phyloP scores from a whole-genome alignment of 2,113 vertebrate genomes.

The Vanacampus margaritifer region DNA sequence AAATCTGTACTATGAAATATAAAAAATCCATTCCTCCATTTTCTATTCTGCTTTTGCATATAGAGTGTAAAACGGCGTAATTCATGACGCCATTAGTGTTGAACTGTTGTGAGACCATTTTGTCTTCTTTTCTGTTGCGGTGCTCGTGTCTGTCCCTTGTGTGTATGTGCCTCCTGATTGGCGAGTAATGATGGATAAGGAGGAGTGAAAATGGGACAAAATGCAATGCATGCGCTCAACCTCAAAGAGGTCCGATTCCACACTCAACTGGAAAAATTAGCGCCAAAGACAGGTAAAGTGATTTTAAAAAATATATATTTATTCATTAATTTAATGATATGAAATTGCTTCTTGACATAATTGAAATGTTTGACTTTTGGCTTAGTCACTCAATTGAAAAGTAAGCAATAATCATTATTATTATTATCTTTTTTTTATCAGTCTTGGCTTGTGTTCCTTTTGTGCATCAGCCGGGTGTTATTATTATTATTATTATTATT shows the following conservation, averaged over 20 bases:
- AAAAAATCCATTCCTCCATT: no score
- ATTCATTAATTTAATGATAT: background rate
- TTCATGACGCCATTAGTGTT: background rate
- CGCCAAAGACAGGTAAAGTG: slow-evolving; percentile 27
- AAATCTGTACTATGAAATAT: no score
- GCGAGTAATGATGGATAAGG: slow-evolving; percentile 20
- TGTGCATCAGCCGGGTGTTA: no score
- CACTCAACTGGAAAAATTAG: slow-evolving; percentile 25
- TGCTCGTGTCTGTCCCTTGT: slow-evolving; percentile 7
- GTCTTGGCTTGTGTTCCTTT: no score
- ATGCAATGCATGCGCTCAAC: slow-evolving; percentile 12
- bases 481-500: no score
- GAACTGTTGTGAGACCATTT: background rate
- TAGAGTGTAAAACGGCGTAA: background rate
- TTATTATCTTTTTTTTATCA: no score
- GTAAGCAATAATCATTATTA: no score
- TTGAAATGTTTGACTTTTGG: background rate
- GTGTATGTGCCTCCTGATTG: slow-evolving; percentile 30
- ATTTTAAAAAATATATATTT: no score
- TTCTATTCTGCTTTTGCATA: no score
- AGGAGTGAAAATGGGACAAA: slow-evolving; percentile 16
- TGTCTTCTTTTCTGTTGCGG: slow-evolving; percentile 2
- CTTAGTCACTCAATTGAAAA: background rate
- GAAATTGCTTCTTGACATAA: background rate
- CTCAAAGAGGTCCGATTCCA: slow-evolving; percentile 17